Percentiles rank a stretch among this genome's conserved stretches.
Conservation (phyloP, 2,888 invertebrate species). For the Sesia apiformis region DNA sequence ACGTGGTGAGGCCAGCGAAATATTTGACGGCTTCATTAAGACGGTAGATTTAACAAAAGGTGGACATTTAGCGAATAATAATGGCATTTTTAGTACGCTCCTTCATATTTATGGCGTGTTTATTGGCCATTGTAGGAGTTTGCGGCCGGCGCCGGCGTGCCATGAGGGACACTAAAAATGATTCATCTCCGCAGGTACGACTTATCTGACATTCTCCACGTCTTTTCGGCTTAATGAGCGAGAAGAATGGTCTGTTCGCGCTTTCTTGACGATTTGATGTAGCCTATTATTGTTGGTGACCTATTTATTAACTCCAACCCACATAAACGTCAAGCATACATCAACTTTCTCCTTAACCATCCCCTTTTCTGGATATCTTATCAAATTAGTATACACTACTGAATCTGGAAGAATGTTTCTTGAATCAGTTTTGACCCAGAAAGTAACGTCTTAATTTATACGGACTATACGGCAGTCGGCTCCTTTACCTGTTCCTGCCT, state of each 20-base stretch:
- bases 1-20: conserved; percentile 11
- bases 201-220: conserved; percentile 43
- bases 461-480: conserved; percentile 20
- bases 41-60: conserved; percentile 51
- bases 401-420: too few relatives aligned
- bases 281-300: conserved; percentile 1
- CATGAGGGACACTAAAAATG: conserved; percentile 50
- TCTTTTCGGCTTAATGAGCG: conserved; percentile 52
- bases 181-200: conserved; percentile 43
- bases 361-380: too few relatives aligned
- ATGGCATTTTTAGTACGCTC: conserved; percentile 62
- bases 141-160: conserved; percentile 38
- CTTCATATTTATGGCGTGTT: conserved; percentile 70
- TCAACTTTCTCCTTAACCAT: not conserved
- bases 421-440: not conserved
- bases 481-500: conserved; percentile 35
- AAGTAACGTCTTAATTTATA: conserved; percentile 13
- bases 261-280: conserved; percentile 12
- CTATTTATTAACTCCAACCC: conserved; percentile 4
- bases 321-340: not conserved
- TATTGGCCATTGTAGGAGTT: conserved; percentile 63
- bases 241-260: conserved; percentile 26
- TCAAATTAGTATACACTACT: too few relatives aligned
- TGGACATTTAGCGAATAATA: conserved; percentile 63
- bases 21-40: conserved; percentile 55